Percentiles rank a stretch among this genome's conserved stretches.
phyloP scores from a whole-genome alignment of 2,113 vertebrate species.

The Catagonus wagneri region DNA sequence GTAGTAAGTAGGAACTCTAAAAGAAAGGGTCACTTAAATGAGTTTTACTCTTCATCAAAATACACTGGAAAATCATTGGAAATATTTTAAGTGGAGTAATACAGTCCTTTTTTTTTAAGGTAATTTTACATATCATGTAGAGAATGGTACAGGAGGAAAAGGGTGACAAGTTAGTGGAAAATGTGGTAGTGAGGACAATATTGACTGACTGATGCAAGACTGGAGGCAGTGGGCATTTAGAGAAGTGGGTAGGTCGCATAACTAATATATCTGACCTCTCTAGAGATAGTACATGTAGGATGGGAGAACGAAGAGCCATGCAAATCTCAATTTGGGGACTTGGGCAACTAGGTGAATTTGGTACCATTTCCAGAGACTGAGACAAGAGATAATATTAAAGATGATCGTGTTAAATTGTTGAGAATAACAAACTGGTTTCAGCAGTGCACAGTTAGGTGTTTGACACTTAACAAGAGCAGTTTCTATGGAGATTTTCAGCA shows the following conservation, averaged over 20 bases:
- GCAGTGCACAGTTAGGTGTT: accelerated
- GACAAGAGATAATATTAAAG: background rate
- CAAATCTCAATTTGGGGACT: background rate
- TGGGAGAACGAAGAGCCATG: background rate
- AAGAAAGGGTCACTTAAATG: background rate
- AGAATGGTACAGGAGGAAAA: background rate
- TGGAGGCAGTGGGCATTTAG: background rate
- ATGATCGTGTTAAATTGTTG: background rate
- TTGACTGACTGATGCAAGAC: background rate
- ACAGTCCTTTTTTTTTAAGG: background rate
- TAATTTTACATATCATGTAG: background rate
- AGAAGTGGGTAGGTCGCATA: background rate
- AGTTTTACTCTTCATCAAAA: constrained; percentile 47
- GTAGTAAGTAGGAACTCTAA: background rate
- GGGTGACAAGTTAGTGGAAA: background rate
- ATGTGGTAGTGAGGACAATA: background rate
- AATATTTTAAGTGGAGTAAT: background rate
- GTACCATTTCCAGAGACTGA: background rate
- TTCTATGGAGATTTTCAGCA: background rate
- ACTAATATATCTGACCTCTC: background rate
- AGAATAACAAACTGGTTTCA: background rate
- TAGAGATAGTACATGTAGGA: background rate
- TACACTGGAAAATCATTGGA: background rate
- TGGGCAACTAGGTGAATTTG: background rate
- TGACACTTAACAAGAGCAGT: background rate